Evolutionary conservation across 2,888 invertebrate species (phyloP).

Genomic region (Junonia oenone): DNA sequence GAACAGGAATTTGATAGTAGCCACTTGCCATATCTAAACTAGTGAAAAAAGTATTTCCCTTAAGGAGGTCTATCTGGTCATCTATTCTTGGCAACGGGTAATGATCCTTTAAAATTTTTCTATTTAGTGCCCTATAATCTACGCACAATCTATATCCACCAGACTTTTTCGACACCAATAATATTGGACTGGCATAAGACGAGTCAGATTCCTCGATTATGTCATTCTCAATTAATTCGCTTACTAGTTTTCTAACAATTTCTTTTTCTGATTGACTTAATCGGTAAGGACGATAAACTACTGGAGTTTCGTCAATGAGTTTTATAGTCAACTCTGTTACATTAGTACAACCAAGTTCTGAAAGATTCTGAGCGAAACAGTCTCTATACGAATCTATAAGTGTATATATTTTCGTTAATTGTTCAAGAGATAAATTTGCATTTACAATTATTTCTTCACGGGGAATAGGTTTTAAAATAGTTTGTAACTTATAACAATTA

Average conservation of each 20-base stretch:
- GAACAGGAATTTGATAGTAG: neutral
- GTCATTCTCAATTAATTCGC: neutral
- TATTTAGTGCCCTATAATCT: conserved; percentile 1
- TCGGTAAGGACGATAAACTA: neutral
- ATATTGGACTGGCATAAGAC: neutral
- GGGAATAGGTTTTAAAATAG: neutral
- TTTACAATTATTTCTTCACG: neutral
- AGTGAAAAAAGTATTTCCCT: neutral
- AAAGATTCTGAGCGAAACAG: neutral
- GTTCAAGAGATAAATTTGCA: neutral
- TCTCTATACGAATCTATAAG: neutral
- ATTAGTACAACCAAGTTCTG: neutral
- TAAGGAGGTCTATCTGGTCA: neutral
- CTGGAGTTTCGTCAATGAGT: neutral
- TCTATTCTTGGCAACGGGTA: neutral
- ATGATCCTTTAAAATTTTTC: neutral
- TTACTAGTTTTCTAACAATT: neutral
- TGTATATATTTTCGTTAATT: neutral
- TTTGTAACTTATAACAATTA: neutral
- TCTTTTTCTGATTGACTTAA: neutral
- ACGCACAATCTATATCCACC: neutral
- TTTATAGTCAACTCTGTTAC: neutral
- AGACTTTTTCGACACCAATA: neutral
- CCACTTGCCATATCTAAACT: neutral
- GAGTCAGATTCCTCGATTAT: neutral